These are phyloP conservation scores for Synodontis membranacea DNA, from an alignment of 2,113 vertebrate genomes.

Conservation along the genomic window DNA sequence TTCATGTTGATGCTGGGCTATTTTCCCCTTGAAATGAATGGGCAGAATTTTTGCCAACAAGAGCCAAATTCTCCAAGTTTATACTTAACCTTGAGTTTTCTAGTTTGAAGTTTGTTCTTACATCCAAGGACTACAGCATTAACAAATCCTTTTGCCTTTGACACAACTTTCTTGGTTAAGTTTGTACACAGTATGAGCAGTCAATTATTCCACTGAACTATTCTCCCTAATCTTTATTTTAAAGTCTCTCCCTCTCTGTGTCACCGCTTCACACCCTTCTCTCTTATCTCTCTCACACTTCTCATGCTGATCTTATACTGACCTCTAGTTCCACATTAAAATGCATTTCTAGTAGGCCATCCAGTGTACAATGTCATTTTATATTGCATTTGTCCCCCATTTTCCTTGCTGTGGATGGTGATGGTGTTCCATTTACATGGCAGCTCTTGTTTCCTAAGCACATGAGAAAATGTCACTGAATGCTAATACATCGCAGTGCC, in stretches of 20 bases:
- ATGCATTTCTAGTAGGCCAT: conserved; percentile 63
- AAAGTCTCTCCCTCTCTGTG: conserved; percentile 67
- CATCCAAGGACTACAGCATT: not conserved
- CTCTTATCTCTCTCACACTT: conserved; percentile 54
- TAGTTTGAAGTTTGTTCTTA: not conserved
- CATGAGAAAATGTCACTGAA: conserved; percentile 72
- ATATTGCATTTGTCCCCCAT: conserved; percentile 61
- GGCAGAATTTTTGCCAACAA: no score
- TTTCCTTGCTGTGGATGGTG: conserved; percentile 60
- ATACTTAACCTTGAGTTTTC: no score
- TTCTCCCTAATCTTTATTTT: conserved; percentile 67
- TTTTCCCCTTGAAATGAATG: no score
- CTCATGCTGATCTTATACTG: conserved; percentile 62
- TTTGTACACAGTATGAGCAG: not conserved
- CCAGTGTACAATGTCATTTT: conserved; percentile 65
- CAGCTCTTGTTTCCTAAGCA: conserved; percentile 57
- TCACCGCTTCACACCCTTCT: conserved; percentile 66
- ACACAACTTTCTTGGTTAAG: conserved; percentile 1
- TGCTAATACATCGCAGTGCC: conserved; percentile 68
- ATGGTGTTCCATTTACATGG: conserved; percentile 67
- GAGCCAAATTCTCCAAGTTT: no score
- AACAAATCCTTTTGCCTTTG: conserved; percentile 12
- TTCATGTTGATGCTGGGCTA: no score
- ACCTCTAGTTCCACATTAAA: conserved; percentile 63
- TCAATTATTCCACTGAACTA: conserved; percentile 45